These are phyloP conservation scores for Papio anubis DNA, from an alignment of 2,113 vertebrate genomes.

Conservation along the genomic window DNA sequence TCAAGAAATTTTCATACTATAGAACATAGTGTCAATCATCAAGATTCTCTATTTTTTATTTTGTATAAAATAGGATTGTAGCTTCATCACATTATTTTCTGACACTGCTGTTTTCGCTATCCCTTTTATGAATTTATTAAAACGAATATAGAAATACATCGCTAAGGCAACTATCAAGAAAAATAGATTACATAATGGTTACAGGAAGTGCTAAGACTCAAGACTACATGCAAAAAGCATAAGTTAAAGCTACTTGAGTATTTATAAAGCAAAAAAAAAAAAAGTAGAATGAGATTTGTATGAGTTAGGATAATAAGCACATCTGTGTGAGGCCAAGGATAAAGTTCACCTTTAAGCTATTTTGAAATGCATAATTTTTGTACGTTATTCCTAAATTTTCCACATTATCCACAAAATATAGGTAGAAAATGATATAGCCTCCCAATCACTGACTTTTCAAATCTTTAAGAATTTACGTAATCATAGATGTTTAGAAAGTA, in stretches of 20 bases:
- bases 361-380: neutral
- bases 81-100: neutral
- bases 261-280: too few species aligned
- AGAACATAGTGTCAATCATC: neutral
- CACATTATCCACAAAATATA: neutral
- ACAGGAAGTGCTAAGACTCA: constrained; percentile 85
- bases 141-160: neutral
- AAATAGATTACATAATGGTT: constrained; percentile 47
- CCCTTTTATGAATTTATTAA: neutral
- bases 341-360: neutral
- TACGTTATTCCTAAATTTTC: neutral
- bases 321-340: too few species aligned
- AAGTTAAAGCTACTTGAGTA: too few species aligned
- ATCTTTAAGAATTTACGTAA: neutral
- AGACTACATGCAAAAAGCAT: constrained; percentile 84
- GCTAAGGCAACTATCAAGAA: neutral
- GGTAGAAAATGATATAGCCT: neutral
- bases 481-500: constrained; percentile 3
- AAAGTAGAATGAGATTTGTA: too few species aligned
- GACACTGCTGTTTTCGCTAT: neutral
- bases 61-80: neutral
- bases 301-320: too few species aligned
- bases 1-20: neutral
- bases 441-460: neutral
- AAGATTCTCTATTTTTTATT: neutral